Conservation (phyloP, 2,113 vertebrate genomes). For the Pipra filicauda region DNA sequence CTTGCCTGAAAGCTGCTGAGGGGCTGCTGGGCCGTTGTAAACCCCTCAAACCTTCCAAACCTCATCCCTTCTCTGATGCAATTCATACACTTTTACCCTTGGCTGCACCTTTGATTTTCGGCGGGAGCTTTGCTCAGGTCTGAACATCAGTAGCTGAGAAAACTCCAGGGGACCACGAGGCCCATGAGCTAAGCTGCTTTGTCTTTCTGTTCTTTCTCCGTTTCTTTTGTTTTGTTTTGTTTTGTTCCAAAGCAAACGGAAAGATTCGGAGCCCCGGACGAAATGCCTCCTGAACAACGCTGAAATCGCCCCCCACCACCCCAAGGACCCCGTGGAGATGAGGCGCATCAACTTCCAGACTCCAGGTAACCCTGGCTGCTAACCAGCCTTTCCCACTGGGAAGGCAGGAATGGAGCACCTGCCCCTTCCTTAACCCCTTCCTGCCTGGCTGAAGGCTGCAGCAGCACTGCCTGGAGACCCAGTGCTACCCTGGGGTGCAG, state of each 20-base stretch:
- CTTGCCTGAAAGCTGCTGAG: background rate
- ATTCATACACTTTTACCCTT: background rate
- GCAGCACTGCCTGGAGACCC: background rate
- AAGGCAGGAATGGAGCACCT: background rate
- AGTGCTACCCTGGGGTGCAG: background rate
- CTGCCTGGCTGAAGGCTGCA: background rate
- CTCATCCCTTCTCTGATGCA: background rate
- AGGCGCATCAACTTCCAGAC: slow-evolving; percentile 98
- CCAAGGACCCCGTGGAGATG: slow-evolving; percentile 97
- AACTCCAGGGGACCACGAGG: background rate
- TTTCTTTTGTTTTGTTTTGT: background rate
- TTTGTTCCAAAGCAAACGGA: slow-evolving; percentile 83
- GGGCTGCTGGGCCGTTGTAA: background rate
- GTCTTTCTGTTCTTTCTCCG: background rate
- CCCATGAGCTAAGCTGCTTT: background rate
- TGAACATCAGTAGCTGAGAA: background rate
- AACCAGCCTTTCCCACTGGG: background rate
- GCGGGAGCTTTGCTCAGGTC: background rate
- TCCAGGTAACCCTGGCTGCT: slow-evolving; percentile 78
- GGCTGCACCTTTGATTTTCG: background rate
- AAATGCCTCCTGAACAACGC: slow-evolving; percentile 96
- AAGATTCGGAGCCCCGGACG: slow-evolving; percentile 91
- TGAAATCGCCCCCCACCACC: slow-evolving; percentile 91
- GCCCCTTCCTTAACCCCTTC: background rate
- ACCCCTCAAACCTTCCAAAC: background rate